A percentile compares a stretch with the other conserved stretches of the same genome.
Evolutionary conservation across 2,113 vertebrate species (phyloP).

Genomic region (Petrocephalus zakoni): DNA sequence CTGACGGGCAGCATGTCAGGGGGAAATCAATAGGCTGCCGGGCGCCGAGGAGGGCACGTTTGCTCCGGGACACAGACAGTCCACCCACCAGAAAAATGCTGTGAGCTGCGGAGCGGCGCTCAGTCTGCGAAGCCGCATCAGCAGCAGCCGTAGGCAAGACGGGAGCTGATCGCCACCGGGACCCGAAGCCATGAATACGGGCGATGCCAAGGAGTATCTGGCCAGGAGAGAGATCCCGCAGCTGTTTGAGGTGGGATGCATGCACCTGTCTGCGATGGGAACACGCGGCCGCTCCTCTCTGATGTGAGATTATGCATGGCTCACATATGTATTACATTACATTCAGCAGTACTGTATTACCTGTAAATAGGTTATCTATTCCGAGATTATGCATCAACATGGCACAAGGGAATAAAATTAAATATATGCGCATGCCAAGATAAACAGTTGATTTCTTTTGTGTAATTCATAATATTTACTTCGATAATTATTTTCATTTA

Average conservation of each 20-base stretch:
- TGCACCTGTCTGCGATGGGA: neutral
- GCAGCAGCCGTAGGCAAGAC: neutral
- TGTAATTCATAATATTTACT: constrained; percentile 5
- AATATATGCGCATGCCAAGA: neutral
- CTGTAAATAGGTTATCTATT: neutral
- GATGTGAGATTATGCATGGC: neutral
- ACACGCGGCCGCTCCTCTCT: neutral
- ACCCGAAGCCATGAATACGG: constrained; percentile 73
- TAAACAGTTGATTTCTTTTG: neutral
- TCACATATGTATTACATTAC: neutral
- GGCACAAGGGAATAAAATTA: neutral
- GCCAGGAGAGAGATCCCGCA: constrained; percentile 87
- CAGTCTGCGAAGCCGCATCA: neutral
- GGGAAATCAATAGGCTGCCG: constrained; percentile 26
- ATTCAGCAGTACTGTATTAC: neutral
- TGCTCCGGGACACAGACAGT: constrained; percentile 43
- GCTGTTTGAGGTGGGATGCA: constrained; percentile 84
- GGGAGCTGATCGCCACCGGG: constrained; percentile 15
- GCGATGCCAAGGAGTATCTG: constrained; percentile 90
- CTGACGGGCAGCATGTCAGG: constrained; percentile 25
- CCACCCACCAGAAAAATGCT: constrained; percentile 50
- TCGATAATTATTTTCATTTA: neutral
- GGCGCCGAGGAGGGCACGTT: constrained; percentile 28
- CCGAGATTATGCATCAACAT: neutral
- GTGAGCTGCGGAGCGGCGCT: constrained; percentile 32